phyloP scores from a whole-genome alignment of 2,113 vertebrate genomes.

The Fregata magnificens region DNA sequence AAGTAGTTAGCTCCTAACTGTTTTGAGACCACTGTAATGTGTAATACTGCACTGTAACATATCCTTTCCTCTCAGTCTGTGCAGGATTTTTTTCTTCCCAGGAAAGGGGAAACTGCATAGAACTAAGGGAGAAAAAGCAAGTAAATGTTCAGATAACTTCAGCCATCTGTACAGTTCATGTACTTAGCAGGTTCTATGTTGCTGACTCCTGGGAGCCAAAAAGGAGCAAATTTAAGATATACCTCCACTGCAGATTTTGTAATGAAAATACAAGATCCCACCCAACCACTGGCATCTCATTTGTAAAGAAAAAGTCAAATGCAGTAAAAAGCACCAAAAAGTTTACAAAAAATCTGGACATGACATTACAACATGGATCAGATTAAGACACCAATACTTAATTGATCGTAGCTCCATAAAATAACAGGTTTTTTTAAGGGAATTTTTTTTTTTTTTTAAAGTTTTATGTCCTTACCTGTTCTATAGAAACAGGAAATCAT shows the following conservation, averaged over 20 bases:
- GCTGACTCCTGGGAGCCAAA: not conserved
- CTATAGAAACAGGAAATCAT: not conserved
- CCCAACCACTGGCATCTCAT: not conserved
- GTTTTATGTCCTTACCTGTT: not conserved
- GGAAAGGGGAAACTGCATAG: not conserved
- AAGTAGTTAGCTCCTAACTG: not conserved
- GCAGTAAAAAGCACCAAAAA: not conserved
- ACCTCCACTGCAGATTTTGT: fast-evolving
- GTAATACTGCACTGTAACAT: not conserved
- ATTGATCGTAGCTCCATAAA: not conserved
- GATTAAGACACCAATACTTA: not conserved
- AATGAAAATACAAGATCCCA: not conserved
- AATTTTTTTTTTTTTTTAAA: not conserved
- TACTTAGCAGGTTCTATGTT: not conserved
- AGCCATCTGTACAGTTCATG: not conserved
- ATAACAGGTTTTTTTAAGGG: not conserved
- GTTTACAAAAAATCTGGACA: not conserved
- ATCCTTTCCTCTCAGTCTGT: not conserved
- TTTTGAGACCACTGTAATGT: not conserved
- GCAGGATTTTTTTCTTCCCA: fast-evolving
- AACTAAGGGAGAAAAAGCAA: not conserved
- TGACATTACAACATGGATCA: not conserved
- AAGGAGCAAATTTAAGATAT: not conserved
- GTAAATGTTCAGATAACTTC: not conserved
- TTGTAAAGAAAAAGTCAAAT: not conserved